These are phyloP conservation scores for Drosophila tripunctata DNA, from an alignment of 2,888 invertebrate species.

Conservation along the genomic window DNA sequence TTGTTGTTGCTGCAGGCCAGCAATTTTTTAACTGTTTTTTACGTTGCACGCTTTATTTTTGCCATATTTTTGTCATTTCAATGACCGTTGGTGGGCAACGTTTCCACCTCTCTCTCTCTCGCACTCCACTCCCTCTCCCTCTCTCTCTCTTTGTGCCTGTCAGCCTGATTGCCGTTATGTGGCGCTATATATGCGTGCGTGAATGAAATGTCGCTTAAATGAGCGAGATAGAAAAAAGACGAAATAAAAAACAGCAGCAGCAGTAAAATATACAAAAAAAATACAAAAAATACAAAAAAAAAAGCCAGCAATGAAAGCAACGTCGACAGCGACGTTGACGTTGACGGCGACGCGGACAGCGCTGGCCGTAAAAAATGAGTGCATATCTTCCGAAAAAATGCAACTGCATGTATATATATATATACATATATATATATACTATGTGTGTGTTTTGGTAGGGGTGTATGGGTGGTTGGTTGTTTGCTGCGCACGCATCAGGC, in stretches of 20 bases:
- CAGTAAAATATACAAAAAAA: constrained; percentile 4
- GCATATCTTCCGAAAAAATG: constrained; percentile 81
- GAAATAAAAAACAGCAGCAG: constrained; percentile 40
- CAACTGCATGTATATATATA: constrained; percentile 58
- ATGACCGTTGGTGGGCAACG: constrained; percentile 56
- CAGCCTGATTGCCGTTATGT: constrained; percentile 65
- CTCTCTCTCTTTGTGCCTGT: not conserved
- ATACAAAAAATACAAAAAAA: constrained; percentile 8
- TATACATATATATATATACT: constrained; percentile 1
- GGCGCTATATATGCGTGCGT: constrained; percentile 61
- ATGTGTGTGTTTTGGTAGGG: constrained; percentile 12
- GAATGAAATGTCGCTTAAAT: constrained; percentile 71
- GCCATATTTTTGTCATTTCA: constrained; percentile 78
- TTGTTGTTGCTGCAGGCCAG: constrained; percentile 59
- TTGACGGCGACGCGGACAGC: constrained; percentile 40
- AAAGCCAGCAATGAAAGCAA: constrained; percentile 30
- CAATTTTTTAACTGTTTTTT: constrained; percentile 68
- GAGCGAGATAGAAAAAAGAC: constrained; percentile 77
- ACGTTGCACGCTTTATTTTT: constrained; percentile 32
- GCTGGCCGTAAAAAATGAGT: constrained; percentile 64
- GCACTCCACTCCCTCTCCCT: not conserved
- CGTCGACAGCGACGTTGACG: constrained; percentile 28
- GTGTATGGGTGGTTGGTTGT: constrained; percentile 38
- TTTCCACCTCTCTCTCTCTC: constrained; percentile 23
- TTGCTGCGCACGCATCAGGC: constrained; percentile 74